Percentiles rank a stretch among this genome's conserved stretches.
Conservation (phyloP, 1,140 invertebrate genomes). For the Wasmannia auropunctata region DNA sequence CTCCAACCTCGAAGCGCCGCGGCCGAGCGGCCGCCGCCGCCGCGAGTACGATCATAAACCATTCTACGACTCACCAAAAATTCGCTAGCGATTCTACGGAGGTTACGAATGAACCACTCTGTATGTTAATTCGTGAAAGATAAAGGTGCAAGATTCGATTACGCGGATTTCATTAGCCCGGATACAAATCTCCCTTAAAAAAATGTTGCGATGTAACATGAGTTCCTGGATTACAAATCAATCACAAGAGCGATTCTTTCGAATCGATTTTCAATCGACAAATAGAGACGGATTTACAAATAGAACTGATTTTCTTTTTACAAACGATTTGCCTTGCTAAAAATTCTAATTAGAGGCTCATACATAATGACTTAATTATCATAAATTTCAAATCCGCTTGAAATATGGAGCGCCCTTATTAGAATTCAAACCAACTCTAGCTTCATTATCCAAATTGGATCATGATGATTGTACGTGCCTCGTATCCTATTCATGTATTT, state of each 20-base stretch:
- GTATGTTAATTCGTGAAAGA: neutral
- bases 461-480: slow-evolving; percentile 3
- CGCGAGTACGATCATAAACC: slow-evolving; percentile 20
- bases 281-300: neutral
- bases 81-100: neutral
- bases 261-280: neutral
- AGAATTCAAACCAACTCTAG: slow-evolving; percentile 10
- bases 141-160: neutral
- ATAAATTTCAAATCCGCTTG: slow-evolving; percentile 12
- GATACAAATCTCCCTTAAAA: neutral
- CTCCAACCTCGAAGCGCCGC: slow-evolving; percentile 12
- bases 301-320: neutral
- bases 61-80: slow-evolving; percentile 20
- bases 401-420: neutral
- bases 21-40: too few species aligned
- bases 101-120: neutral
- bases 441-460: slow-evolving; percentile 33
- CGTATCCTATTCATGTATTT: slow-evolving; percentile 10
- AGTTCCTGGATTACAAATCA: neutral
- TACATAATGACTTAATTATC: neutral
- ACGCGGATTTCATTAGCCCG: neutral
- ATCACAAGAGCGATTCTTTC: too few species aligned
- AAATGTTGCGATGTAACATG: neutral
- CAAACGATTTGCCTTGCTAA: neutral
- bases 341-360: neutral